phyloP scores from a whole-genome alignment of 64 coral and sea anemone species.

The Montipora sp. region DNA sequence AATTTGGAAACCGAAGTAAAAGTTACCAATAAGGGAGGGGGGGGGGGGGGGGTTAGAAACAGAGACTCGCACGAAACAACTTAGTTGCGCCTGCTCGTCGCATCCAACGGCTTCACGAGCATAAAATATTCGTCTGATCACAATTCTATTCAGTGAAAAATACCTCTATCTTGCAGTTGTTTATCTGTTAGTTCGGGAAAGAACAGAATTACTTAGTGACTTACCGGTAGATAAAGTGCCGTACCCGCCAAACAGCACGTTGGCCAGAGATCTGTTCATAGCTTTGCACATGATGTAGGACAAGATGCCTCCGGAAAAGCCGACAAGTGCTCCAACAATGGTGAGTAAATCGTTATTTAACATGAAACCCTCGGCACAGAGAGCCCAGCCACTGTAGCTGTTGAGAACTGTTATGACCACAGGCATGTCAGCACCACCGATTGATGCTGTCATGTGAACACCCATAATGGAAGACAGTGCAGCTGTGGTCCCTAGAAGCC shows the following conservation, averaged over 20 bases:
- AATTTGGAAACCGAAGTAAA: too few relatives aligned
- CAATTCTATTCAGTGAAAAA: too few relatives aligned
- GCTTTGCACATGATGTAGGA: slow-evolving; percentile 99
- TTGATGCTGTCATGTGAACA: slow-evolving; percentile 98
- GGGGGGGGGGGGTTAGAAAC: too few relatives aligned
- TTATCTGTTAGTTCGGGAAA: background rate
- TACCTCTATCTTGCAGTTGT: too few relatives aligned
- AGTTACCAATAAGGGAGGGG: too few relatives aligned
- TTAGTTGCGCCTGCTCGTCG: too few relatives aligned
- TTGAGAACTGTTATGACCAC: slow-evolving; percentile 98
- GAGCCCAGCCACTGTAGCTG: slow-evolving; percentile 98
- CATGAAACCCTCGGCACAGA: slow-evolving; percentile 99
- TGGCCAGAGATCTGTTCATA: slow-evolving; percentile 94
- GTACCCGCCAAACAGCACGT: slow-evolving; percentile 97
- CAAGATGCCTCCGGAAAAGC: slow-evolving; percentile 98
- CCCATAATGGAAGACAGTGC: slow-evolving; percentile 94
- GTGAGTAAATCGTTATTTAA: slow-evolving; percentile 98
- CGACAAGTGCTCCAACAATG: slow-evolving; percentile 96
- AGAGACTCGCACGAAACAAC: too few relatives aligned
- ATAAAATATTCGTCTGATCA: too few relatives aligned
- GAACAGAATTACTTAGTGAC: background rate
- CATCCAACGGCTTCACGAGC: too few relatives aligned
- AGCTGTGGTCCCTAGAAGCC: slow-evolving; percentile 74
- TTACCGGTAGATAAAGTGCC: slow-evolving; percentile 96
- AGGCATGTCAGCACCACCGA: slow-evolving; percentile 98